phyloP scores from a whole-genome alignment of 1,140 invertebrate species.

The Drosophila sechellia region DNA sequence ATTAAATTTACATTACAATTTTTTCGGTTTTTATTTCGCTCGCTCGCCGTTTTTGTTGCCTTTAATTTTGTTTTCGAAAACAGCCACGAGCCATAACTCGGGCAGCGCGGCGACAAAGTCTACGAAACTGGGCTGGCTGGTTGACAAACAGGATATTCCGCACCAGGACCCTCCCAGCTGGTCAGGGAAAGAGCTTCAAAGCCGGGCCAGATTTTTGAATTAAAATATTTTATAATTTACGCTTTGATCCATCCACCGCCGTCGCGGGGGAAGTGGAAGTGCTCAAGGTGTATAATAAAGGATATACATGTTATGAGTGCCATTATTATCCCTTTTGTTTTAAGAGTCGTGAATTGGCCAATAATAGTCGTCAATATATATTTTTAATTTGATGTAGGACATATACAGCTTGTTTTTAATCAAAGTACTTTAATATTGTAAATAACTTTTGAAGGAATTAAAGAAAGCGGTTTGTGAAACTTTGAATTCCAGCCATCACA shows the following conservation, averaged over 20 bases:
- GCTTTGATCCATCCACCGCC: conserved; percentile 49
- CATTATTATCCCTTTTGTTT: neutral
- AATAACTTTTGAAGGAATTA: too few species aligned
- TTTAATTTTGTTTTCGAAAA: conserved; percentile 78
- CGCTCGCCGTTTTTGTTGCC: conserved; percentile 30
- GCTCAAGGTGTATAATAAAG: neutral
- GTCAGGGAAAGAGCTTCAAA: conserved; percentile 12
- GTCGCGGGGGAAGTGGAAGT: neutral
- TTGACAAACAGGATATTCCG: conserved; percentile 65
- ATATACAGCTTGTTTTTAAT: too few species aligned
- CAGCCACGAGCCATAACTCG: conserved; percentile 67
- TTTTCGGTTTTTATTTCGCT: conserved; percentile 57
- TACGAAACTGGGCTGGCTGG: conserved; percentile 45
- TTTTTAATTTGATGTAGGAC: neutral
- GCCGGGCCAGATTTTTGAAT: conserved; percentile 35
- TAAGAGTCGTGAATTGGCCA: neutral
- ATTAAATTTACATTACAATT: conserved; percentile 82
- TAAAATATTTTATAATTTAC: conserved; percentile 50
- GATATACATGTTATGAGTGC: neutral
- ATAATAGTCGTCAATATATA: neutral
- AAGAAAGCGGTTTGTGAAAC: too few species aligned
- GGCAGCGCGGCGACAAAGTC: conserved; percentile 35
- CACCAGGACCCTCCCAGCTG: conserved; percentile 20
- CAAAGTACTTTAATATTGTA: too few species aligned
- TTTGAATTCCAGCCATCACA: too few species aligned